These are phyloP conservation scores for Drosophila macrothrix DNA, from an alignment of 2,888 invertebrate species.

Conservation along the genomic window DNA sequence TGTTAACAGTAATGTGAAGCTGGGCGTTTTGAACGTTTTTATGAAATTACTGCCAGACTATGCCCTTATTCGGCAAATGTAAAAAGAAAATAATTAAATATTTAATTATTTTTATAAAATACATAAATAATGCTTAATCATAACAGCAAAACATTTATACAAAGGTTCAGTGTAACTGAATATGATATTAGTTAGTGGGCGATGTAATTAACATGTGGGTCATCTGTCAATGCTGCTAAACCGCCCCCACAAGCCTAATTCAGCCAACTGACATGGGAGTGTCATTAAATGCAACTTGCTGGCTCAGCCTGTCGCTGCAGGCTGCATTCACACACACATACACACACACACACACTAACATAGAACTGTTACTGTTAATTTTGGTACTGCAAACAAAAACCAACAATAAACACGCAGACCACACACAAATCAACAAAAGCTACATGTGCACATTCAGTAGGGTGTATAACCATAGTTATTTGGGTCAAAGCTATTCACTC, in stretches of 20 bases:
- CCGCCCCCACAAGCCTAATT: conserved; percentile 19
- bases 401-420: conserved; percentile 31
- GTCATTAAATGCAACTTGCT: conserved; percentile 37
- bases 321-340: conserved; percentile 15
- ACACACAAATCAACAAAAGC: conserved; percentile 49
- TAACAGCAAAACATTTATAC: background rate
- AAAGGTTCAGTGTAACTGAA: background rate
- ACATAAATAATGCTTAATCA: background rate
- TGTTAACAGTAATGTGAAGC: conserved; percentile 35
- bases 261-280: conserved; percentile 38
- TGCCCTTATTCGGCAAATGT: background rate
- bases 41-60: background rate
- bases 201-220: conserved; percentile 45
- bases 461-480: conserved; percentile 76
- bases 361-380: conserved; percentile 28
- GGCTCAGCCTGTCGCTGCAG: conserved; percentile 21
- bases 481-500: conserved; percentile 85
- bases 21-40: background rate
- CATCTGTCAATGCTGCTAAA: conserved; percentile 27
- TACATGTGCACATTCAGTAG: conserved; percentile 56
- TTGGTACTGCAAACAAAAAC: conserved; percentile 17
- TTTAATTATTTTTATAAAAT: background rate
- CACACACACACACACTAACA: background rate
- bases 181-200: background rate
- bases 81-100: background rate